Evolutionary conservation across 2,797 vertebrate species (phyloP), one percentile per base, ranked within the genome.

Genomic region (Halcyon leucocephala): DNA sequence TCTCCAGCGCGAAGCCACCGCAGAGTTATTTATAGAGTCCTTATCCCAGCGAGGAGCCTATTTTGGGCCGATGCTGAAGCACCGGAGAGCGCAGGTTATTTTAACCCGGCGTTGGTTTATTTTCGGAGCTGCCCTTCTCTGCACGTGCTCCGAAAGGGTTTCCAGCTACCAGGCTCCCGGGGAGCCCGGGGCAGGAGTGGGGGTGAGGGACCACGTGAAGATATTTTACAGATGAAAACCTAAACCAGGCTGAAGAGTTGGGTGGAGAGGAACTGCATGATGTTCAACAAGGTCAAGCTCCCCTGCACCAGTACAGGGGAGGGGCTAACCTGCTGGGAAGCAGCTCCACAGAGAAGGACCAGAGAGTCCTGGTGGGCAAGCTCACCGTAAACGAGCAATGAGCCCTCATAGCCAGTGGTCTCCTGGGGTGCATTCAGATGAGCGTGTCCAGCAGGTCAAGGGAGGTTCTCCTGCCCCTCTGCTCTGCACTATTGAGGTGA

Each of bases 41-140:
- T 69, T 9, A 37, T 55, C 77, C 86, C 57, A 0, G 51, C 0
- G 0, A n/a, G 18, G 46, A 88, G 62, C 81, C 86, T 96, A 89
- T 97, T 96, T 84, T 39, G 78, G 90, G 95, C 77, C 1, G 44
- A 29, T 65, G 92, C 81, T 82, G 66, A 25, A 76, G 93, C 65
- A 62, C 58, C 55, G 31, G 72, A 83, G 71, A 39, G 86, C 10
- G 5, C 49, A 78, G 90, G 90, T 90, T 94, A 92, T 95, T 95
- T 92, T 65, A 66, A 83, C 86, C 42, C 86, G 19, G 77, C 0
- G 0, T 2, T 5, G 29, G 65, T 58, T 95, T 96, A 95, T 96
- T 96, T 94, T 93, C 5, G 1, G 93, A 81, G 64, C 64, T 92
- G 90, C 83, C 86, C 86, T 95, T 91, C 82, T 88, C 85, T 0